Evolutionary conservation across 2,797 vertebrate species (phyloP), one percentile per base, ranked within the genome.

Genomic region (Brachyrhaphis roseni): DNA sequence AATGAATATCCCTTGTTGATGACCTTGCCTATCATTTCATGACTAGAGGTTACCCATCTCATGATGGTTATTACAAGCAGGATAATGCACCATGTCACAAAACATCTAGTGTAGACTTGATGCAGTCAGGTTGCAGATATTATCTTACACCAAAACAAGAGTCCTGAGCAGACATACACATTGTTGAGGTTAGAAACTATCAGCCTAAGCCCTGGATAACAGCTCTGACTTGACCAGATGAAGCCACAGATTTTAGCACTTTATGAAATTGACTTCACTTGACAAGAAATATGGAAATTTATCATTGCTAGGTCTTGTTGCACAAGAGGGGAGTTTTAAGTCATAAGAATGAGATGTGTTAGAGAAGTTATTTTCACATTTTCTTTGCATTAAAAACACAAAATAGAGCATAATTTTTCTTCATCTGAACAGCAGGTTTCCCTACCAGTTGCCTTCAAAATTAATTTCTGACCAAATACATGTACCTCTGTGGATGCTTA

Each of bases 341-440:
- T 5, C 8, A 62, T 39, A 66, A 4, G 10, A 64, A 39, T 18
- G 1, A 39, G 2, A 66, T 23, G 2, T 36, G 62, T 7, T 8
- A 5, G 49, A 18, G 49, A 20, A 66, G 2, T 39, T 78, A 78
- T 78, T 66, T 70, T 53, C 26, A 28, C 78, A 78, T 79, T 74
- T 31, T 8, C 57, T 82, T 73, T 77, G 85, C 80, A 84, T 76
- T 71, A 31, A 4, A 81, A 82, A 86, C 85, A 89, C 66, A 51
- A 81, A 82, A 76, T 86, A 76, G 79, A 86, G 78, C 15, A 34
- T 62, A 15, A 18, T 23, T 31, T 18, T 62, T 34, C 6, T 62
- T 51, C 28, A 74, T 23, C 28, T 36, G 49, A 31, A 28, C 18
- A 28, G 6, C 6, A 1, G n/a, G 8, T 49, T 31, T 28, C 13